Evolutionary conservation across 2,888 invertebrate genomes (phyloP).

Genomic region (Xestia sexstrigata): DNA sequence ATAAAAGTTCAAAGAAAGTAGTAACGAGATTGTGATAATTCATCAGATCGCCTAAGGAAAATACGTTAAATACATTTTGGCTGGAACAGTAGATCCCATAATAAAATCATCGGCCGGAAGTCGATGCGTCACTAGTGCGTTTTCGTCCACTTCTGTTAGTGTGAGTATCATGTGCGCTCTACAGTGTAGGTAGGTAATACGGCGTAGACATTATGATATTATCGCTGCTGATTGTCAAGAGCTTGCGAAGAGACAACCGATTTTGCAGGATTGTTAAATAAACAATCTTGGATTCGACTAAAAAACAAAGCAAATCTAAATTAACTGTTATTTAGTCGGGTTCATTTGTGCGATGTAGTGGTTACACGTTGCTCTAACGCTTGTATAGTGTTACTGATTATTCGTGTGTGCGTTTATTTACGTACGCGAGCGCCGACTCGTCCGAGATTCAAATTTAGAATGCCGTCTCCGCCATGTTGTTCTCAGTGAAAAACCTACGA

Average conservation of each 20-base stretch:
- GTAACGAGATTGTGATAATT: conserved; percentile 60
- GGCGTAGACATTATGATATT: conserved; percentile 72
- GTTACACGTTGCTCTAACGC: conserved; percentile 80
- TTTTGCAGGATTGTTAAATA: conserved; percentile 26
- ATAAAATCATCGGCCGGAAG: conserved; percentile 89
- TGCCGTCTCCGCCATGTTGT: conserved; percentile 90
- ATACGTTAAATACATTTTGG: conserved; percentile 70
- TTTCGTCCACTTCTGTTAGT: conserved; percentile 86
- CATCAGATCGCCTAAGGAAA: conserved; percentile 63
- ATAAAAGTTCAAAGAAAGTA: conserved; percentile 64
- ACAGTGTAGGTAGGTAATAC: conserved; percentile 73
- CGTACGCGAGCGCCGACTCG: conserved; percentile 91
- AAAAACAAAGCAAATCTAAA: conserved; percentile 63
- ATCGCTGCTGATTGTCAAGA: conserved; percentile 69
- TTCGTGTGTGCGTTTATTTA: conserved; percentile 91
- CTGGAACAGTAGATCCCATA: conserved; percentile 85
- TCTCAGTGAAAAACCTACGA: conserved; percentile 89
- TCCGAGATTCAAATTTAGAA: conserved; percentile 91
- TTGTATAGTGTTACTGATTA: conserved; percentile 90
- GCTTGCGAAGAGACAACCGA: conserved; percentile 50
- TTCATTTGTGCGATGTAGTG: conserved; percentile 73
- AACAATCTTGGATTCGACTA: conserved; percentile 42
- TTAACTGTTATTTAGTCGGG: conserved; percentile 70
- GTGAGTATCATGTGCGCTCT: conserved; percentile 78
- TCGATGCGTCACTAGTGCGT: conserved; percentile 88